Conservation (phyloP, 1,140 invertebrate genomes). For the Gonioctena quinquepunctata region DNA sequence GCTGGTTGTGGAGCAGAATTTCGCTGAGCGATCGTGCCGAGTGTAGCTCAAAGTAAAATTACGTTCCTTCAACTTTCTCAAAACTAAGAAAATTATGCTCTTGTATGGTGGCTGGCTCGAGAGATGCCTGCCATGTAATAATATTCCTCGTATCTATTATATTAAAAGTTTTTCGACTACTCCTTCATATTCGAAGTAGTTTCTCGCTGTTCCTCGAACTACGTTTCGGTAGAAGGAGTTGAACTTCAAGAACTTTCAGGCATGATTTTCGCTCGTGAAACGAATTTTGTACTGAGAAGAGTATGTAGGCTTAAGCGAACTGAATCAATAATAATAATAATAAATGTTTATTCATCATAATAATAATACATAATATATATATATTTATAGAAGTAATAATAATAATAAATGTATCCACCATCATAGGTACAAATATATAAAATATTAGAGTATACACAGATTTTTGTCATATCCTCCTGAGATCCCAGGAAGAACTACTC, state of each 20-base stretch:
- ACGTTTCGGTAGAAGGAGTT: background rate
- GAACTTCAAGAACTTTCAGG: background rate
- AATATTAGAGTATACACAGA: no score
- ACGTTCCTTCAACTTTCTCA: conserved; percentile 46
- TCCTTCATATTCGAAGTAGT: conserved; percentile 9
- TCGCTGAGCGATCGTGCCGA: conserved; percentile 30
- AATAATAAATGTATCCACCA: no score
- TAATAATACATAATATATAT: no score
- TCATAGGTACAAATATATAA: no score
- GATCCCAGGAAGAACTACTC: no score
- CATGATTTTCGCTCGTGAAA: no score
- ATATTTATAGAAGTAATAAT: no score
- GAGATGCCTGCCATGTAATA: conserved; percentile 4
- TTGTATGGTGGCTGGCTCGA: conserved; percentile 11
- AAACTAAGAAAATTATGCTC: conserved; percentile 50
- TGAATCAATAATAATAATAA: no score
- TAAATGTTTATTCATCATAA: no score
- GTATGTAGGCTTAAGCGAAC: no score
- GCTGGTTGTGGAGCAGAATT: conserved; percentile 10
- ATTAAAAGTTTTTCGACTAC: conserved; percentile 11
- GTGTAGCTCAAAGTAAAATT: conserved; percentile 53
- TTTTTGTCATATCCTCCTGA: no score
- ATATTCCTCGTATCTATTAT: conserved; percentile 9
- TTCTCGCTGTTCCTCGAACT: background rate
- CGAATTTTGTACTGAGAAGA: no score